Evolutionary conservation across 2,797 vertebrate genomes (phyloP), one percentile per base, ranked within the genome.

Genomic region (Melanotaenia parkinsoni): DNA sequence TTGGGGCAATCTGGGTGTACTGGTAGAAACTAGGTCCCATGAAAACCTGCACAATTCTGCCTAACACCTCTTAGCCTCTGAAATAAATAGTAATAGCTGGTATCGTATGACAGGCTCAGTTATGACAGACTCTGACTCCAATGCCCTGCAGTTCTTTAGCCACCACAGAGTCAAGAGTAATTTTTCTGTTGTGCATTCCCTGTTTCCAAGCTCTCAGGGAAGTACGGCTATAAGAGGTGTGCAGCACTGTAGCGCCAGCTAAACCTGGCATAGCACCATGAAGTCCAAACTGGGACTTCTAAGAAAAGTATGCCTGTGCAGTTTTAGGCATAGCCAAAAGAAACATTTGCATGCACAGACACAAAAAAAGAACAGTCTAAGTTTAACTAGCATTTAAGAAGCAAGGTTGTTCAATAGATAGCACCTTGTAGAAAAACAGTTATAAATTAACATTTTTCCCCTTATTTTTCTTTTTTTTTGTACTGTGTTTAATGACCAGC

Each of bases 61-160:
- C 91, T 92, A 93, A 95, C 93, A 91, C 92, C 80, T 50, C 60
- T 69, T 89, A 91, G 93, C 93, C 95, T 93, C 88, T 90, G 94
- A 90, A 94, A 93, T 93, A 95, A 96, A 96, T 93, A 94, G 94
- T 92, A 91, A 89, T 40, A 89, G 94, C 93, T 93, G 47, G 85
- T 82, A 91, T 96, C 95, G 93, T 86, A 94, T 94, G 95, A 67
- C 63, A 68, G 70, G 37, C 53, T 77, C 56, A 50, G 56, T 28
- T 2, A 35, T 68, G 9, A 20, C 37, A 5, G 47, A 20, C n/a
- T 37, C 35, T 72, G 79, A 84, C 74, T 85, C 63, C 61, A 67
- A 24, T 7, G 74, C 74, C 72, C 60, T 63, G 67, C 70, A 77
- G 59, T 73, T 63, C 67, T 65, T 83, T 68, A 47, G 64, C 76